These are phyloP conservation scores for Mus spretus DNA, from an alignment of 2,797 vertebrate species.

Conservation along the genomic window DNA sequence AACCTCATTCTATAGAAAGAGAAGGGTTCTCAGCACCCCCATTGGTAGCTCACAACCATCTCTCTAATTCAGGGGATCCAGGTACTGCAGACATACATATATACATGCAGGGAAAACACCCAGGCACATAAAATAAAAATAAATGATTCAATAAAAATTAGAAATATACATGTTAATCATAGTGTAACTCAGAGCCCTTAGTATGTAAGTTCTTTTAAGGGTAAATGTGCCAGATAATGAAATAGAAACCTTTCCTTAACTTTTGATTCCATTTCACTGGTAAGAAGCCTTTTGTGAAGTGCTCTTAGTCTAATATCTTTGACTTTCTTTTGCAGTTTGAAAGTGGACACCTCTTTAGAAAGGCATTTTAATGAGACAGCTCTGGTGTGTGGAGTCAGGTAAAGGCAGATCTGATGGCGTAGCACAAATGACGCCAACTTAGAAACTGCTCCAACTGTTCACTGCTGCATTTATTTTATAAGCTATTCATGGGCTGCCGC, in stretches of 20 bases:
- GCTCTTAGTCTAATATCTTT: conserved; percentile 45
- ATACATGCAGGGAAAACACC: not conserved
- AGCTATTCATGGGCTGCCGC: not conserved
- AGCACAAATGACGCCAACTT: not conserved
- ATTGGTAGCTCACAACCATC: not conserved
- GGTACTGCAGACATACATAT: not conserved
- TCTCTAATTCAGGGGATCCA: not conserved
- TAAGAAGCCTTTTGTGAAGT: not conserved
- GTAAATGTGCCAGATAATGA: conserved; percentile 18
- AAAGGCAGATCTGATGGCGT: not conserved
- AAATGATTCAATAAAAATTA: not conserved
- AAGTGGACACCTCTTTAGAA: conserved; percentile 43
- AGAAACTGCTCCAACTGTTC: conserved; percentile 9
- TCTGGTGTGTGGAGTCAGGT: not conserved
- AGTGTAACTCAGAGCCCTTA: not conserved
- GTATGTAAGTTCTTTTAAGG: conserved; percentile 3
- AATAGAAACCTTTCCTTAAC: not conserved
- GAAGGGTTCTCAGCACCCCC: not conserved
- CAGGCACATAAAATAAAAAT: not conserved
- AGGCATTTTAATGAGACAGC: not conserved
- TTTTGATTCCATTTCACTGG: conserved; percentile 25
- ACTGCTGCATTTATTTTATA: conserved; percentile 9
- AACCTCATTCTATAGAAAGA: too few relatives aligned
- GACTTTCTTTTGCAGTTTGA: conserved; percentile 66
- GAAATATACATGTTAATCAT: not conserved